These are phyloP conservation scores for Babylonia areolata DNA, from an alignment of 1,140 invertebrate species.

Conservation along the genomic window DNA sequence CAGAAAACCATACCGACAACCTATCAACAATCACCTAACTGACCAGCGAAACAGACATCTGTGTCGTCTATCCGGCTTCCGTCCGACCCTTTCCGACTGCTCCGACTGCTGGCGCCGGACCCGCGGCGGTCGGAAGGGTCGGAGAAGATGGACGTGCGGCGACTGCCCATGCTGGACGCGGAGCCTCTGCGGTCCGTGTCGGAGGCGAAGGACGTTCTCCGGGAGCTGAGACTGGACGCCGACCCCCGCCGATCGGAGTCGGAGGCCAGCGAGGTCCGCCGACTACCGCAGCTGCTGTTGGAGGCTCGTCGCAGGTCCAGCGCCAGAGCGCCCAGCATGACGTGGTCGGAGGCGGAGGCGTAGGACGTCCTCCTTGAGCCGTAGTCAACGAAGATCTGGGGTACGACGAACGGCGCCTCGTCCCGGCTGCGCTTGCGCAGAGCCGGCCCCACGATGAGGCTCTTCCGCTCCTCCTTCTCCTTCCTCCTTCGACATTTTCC, in stretches of 20 bases:
- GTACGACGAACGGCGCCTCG: constrained; percentile 66
- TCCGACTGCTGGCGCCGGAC: constrained; percentile 59
- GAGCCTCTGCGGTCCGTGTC: constrained; percentile 64
- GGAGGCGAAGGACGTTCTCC: constrained; percentile 63
- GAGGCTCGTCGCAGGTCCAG: constrained; percentile 58
- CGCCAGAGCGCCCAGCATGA: constrained; percentile 53
- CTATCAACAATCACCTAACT: neutral
- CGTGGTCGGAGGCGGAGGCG: constrained; percentile 61
- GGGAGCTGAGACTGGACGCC: constrained; percentile 57
- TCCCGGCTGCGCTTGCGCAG: constrained; percentile 59
- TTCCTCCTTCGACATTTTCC: constrained; percentile 58
- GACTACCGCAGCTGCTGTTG: constrained; percentile 61
- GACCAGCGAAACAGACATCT: constrained; percentile 59
- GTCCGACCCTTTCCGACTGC: constrained; percentile 64
- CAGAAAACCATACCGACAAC: neutral
- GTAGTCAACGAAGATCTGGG: constrained; percentile 69
- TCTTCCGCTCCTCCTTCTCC: constrained; percentile 61
- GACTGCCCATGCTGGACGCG: constrained; percentile 58
- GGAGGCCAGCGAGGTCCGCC: constrained; percentile 62
- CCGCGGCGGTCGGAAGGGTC: constrained; percentile 62
- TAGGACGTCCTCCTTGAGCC: constrained; percentile 65
- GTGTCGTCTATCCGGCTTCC: constrained; percentile 63
- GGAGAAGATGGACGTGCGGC: constrained; percentile 62
- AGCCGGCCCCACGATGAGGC: constrained; percentile 60
- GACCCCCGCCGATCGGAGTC: constrained; percentile 59